Evolutionary conservation across 1,140 invertebrate genomes (phyloP), one percentile per base, ranked within the genome.

Genomic region (Neodiprion lecontei): DNA sequence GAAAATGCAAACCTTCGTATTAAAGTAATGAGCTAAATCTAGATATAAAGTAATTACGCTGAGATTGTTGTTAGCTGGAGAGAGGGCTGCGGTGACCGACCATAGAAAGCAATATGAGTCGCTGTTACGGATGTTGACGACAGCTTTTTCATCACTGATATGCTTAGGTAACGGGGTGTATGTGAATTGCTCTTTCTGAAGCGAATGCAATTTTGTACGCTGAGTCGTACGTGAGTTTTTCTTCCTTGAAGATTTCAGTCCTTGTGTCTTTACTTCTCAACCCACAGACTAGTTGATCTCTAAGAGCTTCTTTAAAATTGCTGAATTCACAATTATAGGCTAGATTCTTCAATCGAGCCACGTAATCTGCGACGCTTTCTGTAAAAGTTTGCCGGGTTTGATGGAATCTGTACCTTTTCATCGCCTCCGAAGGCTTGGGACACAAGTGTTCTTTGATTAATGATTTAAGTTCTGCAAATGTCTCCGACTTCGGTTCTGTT

Each of bases 381-480:
- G 73, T 79, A 8, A 40, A 48, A 11, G 67, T 50, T 74, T 83
- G 82, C 14, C 76, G 72, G 17, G 80, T 73, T 75, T 81, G 76
- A 3, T 78, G 76, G 67, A 84, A 83, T 17, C 80, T 77, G 53
- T 82, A 82, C 71, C 80, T 50, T 73, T 83, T 82, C 10, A 82
- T 80, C 48, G 78, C 77, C 67, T 80, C 78, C 9, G 78, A 83
- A 10, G 79, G 73, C 65, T 79, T 75, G 8, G 81, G 84, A 72
- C 84, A 72, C 23, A 82, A 69, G 65, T 83, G 79, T 1, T 83
- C 72, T 12, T 69, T 74, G 17, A 82, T 73, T 4, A 82, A 47
- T 66, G 71, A 74, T 50, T 81, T 76, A 28, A 83, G 67, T 48
- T 81, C 78, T 1, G 11, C 72, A 69, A 78, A 81, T 5, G 74